Evolutionary conservation across 2,797 vertebrate genomes (phyloP).

Genomic region (Spinibarbus caldwelli): DNA sequence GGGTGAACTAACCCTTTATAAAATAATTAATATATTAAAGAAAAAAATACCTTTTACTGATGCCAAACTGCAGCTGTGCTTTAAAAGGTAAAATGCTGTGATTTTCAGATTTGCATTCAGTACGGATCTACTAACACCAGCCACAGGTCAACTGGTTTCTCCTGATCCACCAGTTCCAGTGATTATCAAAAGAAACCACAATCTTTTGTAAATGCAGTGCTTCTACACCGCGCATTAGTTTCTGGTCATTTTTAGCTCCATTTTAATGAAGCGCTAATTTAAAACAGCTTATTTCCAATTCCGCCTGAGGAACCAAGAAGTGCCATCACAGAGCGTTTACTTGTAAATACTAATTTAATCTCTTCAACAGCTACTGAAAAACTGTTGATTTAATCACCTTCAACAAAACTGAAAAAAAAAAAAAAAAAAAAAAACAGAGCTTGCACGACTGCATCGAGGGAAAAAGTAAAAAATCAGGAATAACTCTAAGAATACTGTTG

Average conservation of each 20-base stretch:
- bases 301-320: neutral
- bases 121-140: neutral
- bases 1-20: neutral
- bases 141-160: neutral
- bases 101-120: neutral
- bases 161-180: neutral
- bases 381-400: conserved; percentile 17
- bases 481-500: neutral
- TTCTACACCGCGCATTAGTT: neutral
- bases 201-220: neutral
- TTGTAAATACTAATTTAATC: neutral
- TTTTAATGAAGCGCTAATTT: neutral
- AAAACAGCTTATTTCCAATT: conserved; percentile 23
- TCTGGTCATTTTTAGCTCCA: neutral
- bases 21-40: neutral
- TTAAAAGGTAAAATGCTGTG: neutral
- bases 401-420: neutral
- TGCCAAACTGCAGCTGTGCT: neutral
- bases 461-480: neutral
- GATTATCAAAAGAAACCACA: neutral
- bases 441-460: neutral
- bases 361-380: conserved; percentile 13
- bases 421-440: neutral
- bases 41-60: neutral
- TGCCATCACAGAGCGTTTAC: neutral